Percentiles rank a stretch among this genome's conserved stretches.
Conservation (phyloP, 2,113 vertebrate species). For the Halcyon malimbica region DNA sequence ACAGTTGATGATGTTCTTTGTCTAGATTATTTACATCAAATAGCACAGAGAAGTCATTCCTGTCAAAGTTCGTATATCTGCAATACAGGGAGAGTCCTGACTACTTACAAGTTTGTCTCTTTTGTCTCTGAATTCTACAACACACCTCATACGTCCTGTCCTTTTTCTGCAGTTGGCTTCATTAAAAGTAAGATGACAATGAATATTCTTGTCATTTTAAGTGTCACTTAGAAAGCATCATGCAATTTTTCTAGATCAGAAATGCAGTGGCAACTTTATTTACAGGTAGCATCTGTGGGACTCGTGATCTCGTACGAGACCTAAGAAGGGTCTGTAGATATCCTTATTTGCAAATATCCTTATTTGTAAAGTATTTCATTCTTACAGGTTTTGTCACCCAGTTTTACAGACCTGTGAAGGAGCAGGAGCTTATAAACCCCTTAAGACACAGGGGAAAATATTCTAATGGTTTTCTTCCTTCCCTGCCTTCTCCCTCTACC, state of each 20-base stretch:
- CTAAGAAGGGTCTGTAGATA: background rate
- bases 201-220: background rate
- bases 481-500: background rate
- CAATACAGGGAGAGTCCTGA: background rate
- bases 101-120: background rate
- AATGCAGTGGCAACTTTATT: background rate
- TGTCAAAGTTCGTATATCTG: background rate
- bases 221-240: background rate
- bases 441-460: background rate
- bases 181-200: background rate
- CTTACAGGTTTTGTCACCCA: background rate
- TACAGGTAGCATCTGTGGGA: background rate
- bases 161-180: background rate
- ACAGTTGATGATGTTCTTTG: background rate
- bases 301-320: background rate
- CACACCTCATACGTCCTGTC: background rate
- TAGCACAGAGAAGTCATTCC: background rate
- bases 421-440: background rate
- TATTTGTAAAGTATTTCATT: background rate
- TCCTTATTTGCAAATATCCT: background rate
- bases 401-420: background rate
- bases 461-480: background rate
- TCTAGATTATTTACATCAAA: conserved; percentile 2
- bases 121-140: background rate
- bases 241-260: background rate